Evolutionary conservation across 2,888 invertebrate genomes (phyloP), one percentile per base, ranked within the genome.

Genomic region (Drosophila buzzatii): DNA sequence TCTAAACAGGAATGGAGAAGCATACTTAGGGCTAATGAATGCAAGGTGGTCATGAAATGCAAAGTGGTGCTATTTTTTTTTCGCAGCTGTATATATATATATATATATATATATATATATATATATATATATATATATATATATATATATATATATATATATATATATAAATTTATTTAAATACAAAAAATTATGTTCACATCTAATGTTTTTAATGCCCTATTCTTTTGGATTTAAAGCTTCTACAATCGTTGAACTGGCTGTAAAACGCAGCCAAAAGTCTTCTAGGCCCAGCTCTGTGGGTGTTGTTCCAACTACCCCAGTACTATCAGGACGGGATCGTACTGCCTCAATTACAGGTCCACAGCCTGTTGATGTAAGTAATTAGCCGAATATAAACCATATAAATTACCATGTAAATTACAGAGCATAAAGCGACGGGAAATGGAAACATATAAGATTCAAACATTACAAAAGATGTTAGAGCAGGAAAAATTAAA

Each of bases 391-490:
- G 3, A 27, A 5, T 49, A 31, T 33, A 9, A 44, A 35, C 3
- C 1, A 16, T 12, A 20, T 23, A 16, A 47, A 27, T 31, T 20
- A 0, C 2, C 9, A 5, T 44, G 12, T 37, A 31, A 9, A 52
- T 70, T 68, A 1, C 41, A 98, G 98, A 95, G 96, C 84, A 97
- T 97, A 91, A 97, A 97, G 92, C 96, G 97, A 89, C 95, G 96
- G 45, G 97, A 98, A 93, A 94, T 98, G 92, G 97, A 97, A 91
- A 95, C 95, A 66, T 96, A 97, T 82, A 96, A 97, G 89, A 96
- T 97, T 65, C 96, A 97, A 92, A 98, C 98, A 20, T 95, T 98
- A 78, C 96, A 96, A 81, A 94, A 97, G 90, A 99, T 99, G 98
- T 94, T 98, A 79, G 97, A 98, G 88, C 95, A 97, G 89, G 97